Percentiles rank a stretch among this genome's conserved stretches.
These are phyloP conservation scores for Thrips palmi DNA, from an alignment of 1,140 invertebrate genomes.

Conservation along the genomic window DNA sequence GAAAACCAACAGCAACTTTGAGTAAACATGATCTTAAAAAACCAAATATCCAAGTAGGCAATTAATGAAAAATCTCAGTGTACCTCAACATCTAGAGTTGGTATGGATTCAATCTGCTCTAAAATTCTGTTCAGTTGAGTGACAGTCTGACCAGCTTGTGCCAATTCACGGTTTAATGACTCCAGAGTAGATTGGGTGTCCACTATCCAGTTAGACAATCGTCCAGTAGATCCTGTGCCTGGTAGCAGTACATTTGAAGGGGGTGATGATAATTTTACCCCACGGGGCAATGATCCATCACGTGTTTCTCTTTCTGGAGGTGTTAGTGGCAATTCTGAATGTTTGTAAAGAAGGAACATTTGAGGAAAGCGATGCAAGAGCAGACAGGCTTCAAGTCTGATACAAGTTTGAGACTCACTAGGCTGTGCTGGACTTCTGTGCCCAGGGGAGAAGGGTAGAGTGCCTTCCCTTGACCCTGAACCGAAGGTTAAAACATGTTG, in stretches of 20 bases:
- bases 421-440: constrained; percentile 9
- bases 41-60: constrained; percentile 5
- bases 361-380: no score
- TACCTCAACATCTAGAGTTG: constrained; percentile 18
- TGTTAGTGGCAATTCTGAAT: constrained; percentile 20
- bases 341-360: background rate
- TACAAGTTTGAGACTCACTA: no score
- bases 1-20: constrained; percentile 8
- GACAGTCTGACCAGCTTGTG: constrained; percentile 40
- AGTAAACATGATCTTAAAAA: constrained; percentile 3
- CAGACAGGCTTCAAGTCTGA: no score
- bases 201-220: constrained; percentile 23
- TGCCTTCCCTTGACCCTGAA: no score
- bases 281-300: constrained; percentile 22
- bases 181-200: constrained; percentile 33
- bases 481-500: constrained; percentile 56
- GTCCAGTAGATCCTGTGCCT: constrained; percentile 13
- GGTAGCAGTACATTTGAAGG: constrained; percentile 2
- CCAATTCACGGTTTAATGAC: constrained; percentile 35
- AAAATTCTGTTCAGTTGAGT: constrained; percentile 37
- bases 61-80: background rate
- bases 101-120: constrained; percentile 26
- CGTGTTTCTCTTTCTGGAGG: constrained; percentile 20
- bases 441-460: no score
- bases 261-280: constrained; percentile 20